A percentile compares a stretch with the other conserved stretches of the same genome.
phyloP scores from a whole-genome alignment of 2,888 invertebrate species.

The Pachymerium ferrugineum region DNA sequence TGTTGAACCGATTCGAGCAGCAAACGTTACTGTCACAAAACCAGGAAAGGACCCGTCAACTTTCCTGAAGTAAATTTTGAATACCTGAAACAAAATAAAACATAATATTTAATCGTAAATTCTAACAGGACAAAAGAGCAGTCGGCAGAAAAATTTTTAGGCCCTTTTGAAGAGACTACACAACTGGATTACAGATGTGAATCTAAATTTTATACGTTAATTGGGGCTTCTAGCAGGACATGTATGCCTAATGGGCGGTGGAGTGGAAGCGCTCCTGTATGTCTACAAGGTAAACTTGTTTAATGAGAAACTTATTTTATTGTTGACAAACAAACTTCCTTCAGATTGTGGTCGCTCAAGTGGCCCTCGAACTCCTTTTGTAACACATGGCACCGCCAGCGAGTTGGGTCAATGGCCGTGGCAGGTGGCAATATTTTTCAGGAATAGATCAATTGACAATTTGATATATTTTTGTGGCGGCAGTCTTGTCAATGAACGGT shows the following conservation, averaged over 20 bases:
- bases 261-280: constrained; percentile 39
- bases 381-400: constrained; percentile 38
- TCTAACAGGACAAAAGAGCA: no score
- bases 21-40: no score
- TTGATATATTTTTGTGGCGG: constrained; percentile 39
- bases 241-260: constrained; percentile 38
- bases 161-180: no score
- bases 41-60: no score
- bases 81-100: no score
- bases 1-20: no score
- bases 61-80: no score
- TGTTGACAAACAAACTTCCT: not conserved
- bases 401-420: constrained; percentile 39
- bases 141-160: no score
- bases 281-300: constrained; percentile 38
- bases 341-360: constrained; percentile 40
- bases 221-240: constrained; percentile 38
- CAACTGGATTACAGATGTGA: no score
- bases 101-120: no score
- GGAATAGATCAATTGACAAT: not conserved
- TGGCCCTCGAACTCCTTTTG: constrained; percentile 38
- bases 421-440: constrained; percentile 30
- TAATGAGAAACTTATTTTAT: not conserved
- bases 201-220: constrained; percentile 39
- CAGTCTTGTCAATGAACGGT: constrained; percentile 37